phyloP scores from a whole-genome alignment of 2,113 vertebrate species.

The Otocyon megalotis region DNA sequence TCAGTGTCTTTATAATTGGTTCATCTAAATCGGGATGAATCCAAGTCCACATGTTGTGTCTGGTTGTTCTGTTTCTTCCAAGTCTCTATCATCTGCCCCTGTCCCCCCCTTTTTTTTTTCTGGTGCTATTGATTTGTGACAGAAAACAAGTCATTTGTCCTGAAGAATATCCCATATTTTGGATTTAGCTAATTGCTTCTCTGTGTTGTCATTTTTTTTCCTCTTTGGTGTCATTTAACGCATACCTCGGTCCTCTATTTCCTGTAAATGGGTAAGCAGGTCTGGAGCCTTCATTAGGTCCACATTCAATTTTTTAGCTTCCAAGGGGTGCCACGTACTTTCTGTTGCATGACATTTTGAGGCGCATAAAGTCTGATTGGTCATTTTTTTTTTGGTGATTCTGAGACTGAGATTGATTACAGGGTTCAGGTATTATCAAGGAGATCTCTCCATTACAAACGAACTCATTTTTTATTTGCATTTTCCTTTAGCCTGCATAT shows the following conservation, averaged over 20 bases:
- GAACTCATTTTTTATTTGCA: constrained; percentile 42
- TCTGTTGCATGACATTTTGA: not conserved
- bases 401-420: not conserved
- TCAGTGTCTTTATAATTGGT: not conserved
- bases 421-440: constrained; percentile 12
- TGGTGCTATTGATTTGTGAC: not conserved
- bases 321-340: not conserved
- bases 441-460: not conserved
- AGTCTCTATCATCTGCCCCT: not conserved
- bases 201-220: not conserved
- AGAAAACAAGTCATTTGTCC: not conserved
- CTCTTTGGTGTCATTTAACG: not conserved
- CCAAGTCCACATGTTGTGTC: not conserved
- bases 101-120: constrained; percentile 11
- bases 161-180: not conserved
- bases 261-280: not conserved
- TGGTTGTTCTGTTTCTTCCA: not conserved
- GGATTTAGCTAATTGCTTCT: not conserved
- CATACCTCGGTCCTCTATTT: not conserved
- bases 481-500: constrained; percentile 28
- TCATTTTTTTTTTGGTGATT: not conserved
- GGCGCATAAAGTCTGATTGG: not conserved
- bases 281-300: not conserved
- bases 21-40: not conserved
- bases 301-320: constrained; percentile 11